A percentile compares a stretch with the other conserved stretches of the same genome.
These are phyloP conservation scores for Diarsia rubi DNA, from an alignment of 2,888 invertebrate species.

Conservation along the genomic window DNA sequence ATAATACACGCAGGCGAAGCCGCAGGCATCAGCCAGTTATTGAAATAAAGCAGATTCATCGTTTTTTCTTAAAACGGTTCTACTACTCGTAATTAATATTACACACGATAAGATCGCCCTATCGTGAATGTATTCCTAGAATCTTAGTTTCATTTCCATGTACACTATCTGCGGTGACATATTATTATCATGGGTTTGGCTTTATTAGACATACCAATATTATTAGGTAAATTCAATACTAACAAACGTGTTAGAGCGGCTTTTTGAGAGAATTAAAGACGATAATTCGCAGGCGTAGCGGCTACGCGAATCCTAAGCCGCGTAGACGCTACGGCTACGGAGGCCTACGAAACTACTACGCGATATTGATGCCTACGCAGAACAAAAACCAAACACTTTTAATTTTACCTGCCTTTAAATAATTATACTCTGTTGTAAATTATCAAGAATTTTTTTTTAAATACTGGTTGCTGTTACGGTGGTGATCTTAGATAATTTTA, in stretches of 20 bases:
- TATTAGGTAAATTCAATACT: background rate
- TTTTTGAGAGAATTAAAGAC: background rate
- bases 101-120: background rate
- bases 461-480: background rate
- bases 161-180: background rate
- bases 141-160: background rate
- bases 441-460: background rate
- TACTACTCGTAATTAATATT: no score
- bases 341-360: conserved; percentile 2
- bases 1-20: no score
- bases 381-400: background rate
- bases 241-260: background rate
- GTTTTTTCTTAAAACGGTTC: background rate
- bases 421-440: background rate
- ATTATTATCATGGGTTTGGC: background rate
- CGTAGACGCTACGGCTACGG: conserved; percentile 32
- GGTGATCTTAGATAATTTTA: background rate
- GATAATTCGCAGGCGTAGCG: background rate
- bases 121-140: background rate
- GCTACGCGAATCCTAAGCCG: conserved; percentile 22
- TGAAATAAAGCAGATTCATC: background rate
- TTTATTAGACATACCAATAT: background rate
- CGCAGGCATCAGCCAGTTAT: no score
- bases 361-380: background rate
- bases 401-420: background rate